A percentile compares a stretch with the other conserved stretches of the same genome.
Evolutionary conservation across 2,888 invertebrate genomes (phyloP).

Genomic region (Sisyra terminalis): DNA sequence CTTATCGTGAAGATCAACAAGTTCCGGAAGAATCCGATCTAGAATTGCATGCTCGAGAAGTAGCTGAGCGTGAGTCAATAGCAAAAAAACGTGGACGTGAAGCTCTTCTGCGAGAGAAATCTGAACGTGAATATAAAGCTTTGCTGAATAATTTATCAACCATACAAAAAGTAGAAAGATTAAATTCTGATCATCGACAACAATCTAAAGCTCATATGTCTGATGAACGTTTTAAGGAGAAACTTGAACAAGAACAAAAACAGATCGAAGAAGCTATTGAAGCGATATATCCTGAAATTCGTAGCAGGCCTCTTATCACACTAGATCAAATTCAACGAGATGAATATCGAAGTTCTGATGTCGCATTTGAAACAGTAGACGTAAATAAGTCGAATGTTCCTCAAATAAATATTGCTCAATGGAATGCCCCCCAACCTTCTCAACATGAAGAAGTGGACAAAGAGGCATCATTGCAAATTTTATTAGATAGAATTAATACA

Average conservation of each 20-base stretch:
- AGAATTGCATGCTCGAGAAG: conserved; percentile 16
- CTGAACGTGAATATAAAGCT: conserved; percentile 31
- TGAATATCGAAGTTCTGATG: neutral
- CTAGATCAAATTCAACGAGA: conserved; percentile 12
- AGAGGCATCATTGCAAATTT: conserved; percentile 17
- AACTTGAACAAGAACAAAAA: conserved; percentile 27
- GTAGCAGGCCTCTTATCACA: conserved; percentile 3
- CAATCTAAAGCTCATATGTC: conserved; percentile 22
- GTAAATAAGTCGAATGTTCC: conserved; percentile 14
- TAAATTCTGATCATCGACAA: conserved; percentile 20
- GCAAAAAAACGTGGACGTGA: conserved; percentile 27
- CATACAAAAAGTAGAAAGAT: conserved; percentile 24
- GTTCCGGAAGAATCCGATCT: conserved; percentile 9
- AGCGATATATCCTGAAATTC: conserved; percentile 17
- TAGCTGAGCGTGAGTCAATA: conserved; percentile 15
- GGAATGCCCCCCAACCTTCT: neutral
- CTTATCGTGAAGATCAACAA: neutral
- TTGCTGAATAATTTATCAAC: conserved; percentile 28
- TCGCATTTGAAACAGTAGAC: conserved; percentile 13
- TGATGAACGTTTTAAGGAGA: conserved; percentile 26
- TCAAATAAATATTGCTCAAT: conserved; percentile 2
- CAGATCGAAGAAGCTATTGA: conserved; percentile 35
- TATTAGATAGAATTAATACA: conserved; percentile 21
- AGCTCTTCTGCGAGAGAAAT: conserved; percentile 31
- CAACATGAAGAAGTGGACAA: neutral